These are phyloP conservation scores for Furnarius figulus DNA, from an alignment of 2,113 vertebrate genomes.

Conservation along the genomic window DNA sequence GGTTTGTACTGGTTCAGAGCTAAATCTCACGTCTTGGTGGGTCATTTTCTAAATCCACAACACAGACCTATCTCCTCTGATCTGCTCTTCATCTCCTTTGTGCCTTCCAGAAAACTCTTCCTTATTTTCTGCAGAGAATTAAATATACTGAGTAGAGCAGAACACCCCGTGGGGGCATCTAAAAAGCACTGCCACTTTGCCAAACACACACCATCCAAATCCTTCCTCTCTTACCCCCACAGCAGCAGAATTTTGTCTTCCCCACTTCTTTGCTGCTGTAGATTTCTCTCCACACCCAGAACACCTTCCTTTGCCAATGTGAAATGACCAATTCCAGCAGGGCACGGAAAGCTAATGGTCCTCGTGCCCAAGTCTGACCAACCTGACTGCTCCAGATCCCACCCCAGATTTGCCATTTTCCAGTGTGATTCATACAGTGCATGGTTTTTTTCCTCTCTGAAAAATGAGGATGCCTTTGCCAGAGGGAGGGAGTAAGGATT, in stretches of 20 bases:
- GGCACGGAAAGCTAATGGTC: background rate
- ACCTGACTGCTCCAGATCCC: background rate
- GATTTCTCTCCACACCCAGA: background rate
- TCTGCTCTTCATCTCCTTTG: background rate
- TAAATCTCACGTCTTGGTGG: background rate
- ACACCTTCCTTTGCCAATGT: background rate
- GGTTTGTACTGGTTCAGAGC: background rate
- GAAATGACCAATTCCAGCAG: background rate
- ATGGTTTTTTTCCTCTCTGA: background rate
- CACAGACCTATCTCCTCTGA: background rate
- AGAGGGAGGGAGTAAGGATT: background rate
- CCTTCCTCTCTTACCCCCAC: background rate
- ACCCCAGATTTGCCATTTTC: background rate
- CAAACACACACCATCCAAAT: background rate
- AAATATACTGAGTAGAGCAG: background rate
- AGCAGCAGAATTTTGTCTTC: background rate
- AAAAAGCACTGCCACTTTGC: background rate
- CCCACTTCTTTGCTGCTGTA: background rate
- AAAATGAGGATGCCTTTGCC: background rate
- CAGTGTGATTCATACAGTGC: rapidly evolving
- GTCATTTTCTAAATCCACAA: background rate
- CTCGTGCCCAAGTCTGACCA: background rate
- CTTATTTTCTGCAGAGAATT: background rate
- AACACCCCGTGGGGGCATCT: background rate
- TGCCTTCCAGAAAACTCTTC: background rate